phyloP scores from a whole-genome alignment of 2,797 vertebrate species.

The Eurystomus glaucurus region DNA sequence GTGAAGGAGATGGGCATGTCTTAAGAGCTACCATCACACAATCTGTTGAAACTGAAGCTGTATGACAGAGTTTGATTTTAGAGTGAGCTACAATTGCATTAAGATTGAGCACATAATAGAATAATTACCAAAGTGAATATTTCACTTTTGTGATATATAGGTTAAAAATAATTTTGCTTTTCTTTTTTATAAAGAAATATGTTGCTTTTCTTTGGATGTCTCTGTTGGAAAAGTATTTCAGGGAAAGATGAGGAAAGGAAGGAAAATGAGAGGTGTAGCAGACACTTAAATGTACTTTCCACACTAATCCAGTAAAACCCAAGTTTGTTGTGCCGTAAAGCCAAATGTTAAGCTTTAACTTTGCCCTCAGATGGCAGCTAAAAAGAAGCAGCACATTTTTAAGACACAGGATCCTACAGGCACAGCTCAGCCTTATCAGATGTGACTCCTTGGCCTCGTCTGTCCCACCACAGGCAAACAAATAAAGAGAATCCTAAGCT shows the following conservation, averaged over 20 bases:
- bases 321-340: neutral
- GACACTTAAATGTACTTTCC: neutral
- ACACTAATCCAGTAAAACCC: neutral
- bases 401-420: neutral
- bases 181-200: neutral
- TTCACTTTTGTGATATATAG: neutral
- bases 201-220: neutral
- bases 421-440: neutral
- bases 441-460: neutral
- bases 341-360: neutral
- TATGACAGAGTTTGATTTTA: neutral
- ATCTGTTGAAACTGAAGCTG: neutral
- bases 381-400: neutral
- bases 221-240: neutral
- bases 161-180: neutral
- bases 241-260: neutral
- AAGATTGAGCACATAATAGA: neutral
- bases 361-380: neutral
- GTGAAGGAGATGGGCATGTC: fast-evolving
- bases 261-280: neutral
- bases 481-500: neutral
- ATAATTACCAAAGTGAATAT: neutral
- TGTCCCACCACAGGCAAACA: neutral
- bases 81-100: neutral
- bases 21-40: neutral